Base-by-base conservation (phyloP, 2,113 vertebrate species). In the Crocuta crocuta region DNA sequence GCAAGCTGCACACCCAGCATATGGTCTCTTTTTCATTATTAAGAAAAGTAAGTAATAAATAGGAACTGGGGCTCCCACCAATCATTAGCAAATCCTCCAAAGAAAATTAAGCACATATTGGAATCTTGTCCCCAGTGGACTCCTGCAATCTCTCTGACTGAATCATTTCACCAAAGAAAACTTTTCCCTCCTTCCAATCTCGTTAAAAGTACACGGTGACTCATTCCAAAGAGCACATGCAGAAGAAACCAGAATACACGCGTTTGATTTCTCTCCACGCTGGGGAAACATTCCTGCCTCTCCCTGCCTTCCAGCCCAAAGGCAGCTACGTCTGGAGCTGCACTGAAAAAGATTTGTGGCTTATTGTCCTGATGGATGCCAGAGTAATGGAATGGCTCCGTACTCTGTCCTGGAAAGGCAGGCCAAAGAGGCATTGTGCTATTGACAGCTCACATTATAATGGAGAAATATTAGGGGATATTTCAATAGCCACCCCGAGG, bases 401-500 rank as follows among this genome's bases (percentile, higher is more conserved):
- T 68, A 9, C 70, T 95, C 16, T 7, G 39, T 92, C 98, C 93
- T 96, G 84, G 39, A 91, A 98, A 97, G 95, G 86, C 50, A 71
- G 28, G 0, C 87, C 61, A 26, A 82, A 81, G 26, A 94, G 95
- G 88, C 94, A 35, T 45, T 71, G 95, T 53, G 94, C 88, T 79
- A 43, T 50, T 97, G 93, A 97, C 2, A 74, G 55, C 26, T 83
- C 91, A 9, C 88, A 63, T 79, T 97, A 84, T 89, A 97, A 97
- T 91, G 90, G 97, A 97, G 97, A 98, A 95, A 95, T 89, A 55
- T 95, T 98, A 94, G 63, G 95, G 91, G 84, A 74, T 95, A 94
- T 97, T 98, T 96, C 89, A 98, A 87, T 5, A 95, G 96, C 31
- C 93, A 98, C 87, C 93, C 93, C 97, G 84, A 94, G 97, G 95